These are phyloP conservation scores for Hirtodrosophila duncani DNA, from an alignment of 2,888 invertebrate species.

Conservation along the genomic window DNA sequence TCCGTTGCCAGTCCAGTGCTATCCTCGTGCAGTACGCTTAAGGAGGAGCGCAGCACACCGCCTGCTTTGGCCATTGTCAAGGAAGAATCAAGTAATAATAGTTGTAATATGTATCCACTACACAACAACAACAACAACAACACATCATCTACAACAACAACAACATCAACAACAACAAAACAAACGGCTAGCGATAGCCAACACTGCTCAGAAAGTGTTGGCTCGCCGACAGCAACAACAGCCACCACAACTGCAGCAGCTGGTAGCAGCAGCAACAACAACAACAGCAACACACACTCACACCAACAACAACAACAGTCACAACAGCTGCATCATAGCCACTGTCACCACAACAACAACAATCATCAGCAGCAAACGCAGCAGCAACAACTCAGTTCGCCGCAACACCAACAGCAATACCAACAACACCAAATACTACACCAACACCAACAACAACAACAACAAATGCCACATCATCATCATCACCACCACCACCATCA, in stretches of 20 bases:
- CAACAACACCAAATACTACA: slow-evolving; percentile 77
- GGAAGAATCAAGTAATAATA: slow-evolving; percentile 87
- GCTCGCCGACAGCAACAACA: slow-evolving; percentile 44
- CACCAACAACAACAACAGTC: slow-evolving; percentile 57
- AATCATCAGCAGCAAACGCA: slow-evolving; percentile 69
- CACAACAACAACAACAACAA: slow-evolving; percentile 72
- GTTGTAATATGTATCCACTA: slow-evolving; percentile 79
- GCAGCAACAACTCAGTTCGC: slow-evolving; percentile 65
- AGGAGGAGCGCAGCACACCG: slow-evolving; percentile 84
- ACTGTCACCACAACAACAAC: slow-evolving; percentile 62
- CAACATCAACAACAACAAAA: slow-evolving; percentile 61
- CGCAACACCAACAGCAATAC: slow-evolving; percentile 72
- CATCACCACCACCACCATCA: slow-evolving; percentile 71
- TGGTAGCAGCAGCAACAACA: slow-evolving; percentile 47
- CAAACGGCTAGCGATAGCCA: slow-evolving; percentile 49
- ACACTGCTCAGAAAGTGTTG: slow-evolving; percentile 60
- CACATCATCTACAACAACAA: slow-evolving; percentile 45
- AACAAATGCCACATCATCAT: slow-evolving; percentile 71
- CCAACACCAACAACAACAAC: slow-evolving; percentile 65
- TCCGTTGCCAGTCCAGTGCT: slow-evolving; percentile 78
- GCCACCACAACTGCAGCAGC: slow-evolving; percentile 45
- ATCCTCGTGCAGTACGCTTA: slow-evolving; percentile 81
- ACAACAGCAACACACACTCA: slow-evolving; percentile 58
- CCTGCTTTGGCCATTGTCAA: slow-evolving; percentile 83
- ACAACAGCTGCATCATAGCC: slow-evolving; percentile 74